A percentile compares a stretch with the other conserved stretches of the same genome.
These are phyloP conservation scores for Tupaia chinensis DNA, from an alignment of 2,113 vertebrate genomes.

Conservation along the genomic window DNA sequence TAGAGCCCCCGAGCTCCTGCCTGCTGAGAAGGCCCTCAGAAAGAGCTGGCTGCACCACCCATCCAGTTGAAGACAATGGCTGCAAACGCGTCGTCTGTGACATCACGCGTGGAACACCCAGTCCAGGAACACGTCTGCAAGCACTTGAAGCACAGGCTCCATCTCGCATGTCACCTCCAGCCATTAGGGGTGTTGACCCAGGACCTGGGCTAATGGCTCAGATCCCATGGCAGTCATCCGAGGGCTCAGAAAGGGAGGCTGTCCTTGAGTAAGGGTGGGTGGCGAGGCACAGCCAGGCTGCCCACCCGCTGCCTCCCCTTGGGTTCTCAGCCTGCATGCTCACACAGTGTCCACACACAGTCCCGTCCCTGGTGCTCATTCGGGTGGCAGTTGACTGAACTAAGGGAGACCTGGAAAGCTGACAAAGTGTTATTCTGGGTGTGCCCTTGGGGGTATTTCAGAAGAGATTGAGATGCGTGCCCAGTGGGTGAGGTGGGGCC, in stretches of 20 bases:
- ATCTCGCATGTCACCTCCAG: rapidly evolving
- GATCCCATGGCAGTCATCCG: neutral
- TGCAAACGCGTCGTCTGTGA: neutral
- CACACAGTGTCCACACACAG: no score
- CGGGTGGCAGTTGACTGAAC: no score
- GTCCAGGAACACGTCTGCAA: no score
- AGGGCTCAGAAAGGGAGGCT: neutral
- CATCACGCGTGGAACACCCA: rapidly evolving
- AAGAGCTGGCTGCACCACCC: neutral
- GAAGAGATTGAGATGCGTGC: no score
- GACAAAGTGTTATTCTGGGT: no score
- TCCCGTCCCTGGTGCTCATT: no score
- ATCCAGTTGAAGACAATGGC: neutral
- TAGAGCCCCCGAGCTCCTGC: neutral
- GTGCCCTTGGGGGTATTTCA: no score
- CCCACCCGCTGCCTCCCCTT: neutral
- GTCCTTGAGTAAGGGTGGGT: neutral
- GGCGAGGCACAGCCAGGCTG: no score
- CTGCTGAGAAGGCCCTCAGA: neutral
- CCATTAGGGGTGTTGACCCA: neutral
- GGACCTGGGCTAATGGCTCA: neutral
- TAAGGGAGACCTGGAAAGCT: no score
- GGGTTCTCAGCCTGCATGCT: no score
- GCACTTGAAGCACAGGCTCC: neutral
- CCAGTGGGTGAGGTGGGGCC: no score